Percentiles rank a stretch among this genome's conserved stretches.
Evolutionary conservation across 2,888 invertebrate species (phyloP).

Genomic region (Callyntrura guangdongensis): DNA sequence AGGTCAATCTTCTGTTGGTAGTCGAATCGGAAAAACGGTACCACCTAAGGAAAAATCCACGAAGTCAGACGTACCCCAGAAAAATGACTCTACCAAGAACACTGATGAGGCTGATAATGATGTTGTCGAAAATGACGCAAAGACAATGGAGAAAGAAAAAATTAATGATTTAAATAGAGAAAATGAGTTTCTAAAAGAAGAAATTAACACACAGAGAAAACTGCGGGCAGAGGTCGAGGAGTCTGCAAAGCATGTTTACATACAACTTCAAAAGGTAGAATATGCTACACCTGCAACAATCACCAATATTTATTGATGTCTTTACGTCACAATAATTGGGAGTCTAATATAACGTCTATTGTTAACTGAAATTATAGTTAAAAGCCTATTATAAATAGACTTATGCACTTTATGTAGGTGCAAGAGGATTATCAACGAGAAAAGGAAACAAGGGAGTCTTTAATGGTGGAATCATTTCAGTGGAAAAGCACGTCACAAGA

Average conservation of each 20-base stretch:
- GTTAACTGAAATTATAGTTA: too few relatives aligned
- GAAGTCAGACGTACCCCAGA: neutral
- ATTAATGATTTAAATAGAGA: constrained; percentile 1
- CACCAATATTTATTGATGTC: neutral
- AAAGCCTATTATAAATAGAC: neutral
- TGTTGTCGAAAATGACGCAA: neutral
- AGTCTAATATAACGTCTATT: neutral
- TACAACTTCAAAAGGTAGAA: constrained; percentile 78
- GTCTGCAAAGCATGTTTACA: constrained; percentile 75
- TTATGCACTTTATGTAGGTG: constrained; percentile 28
- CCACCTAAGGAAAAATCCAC: too few relatives aligned
- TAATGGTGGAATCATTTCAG: constrained; percentile 79
- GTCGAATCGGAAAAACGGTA: neutral
- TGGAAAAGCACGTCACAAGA: constrained; percentile 79
- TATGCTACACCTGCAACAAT: too few relatives aligned
- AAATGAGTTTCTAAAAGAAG: constrained; percentile 32
- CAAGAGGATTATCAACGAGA: constrained; percentile 79
- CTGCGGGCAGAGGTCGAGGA: constrained; percentile 76
- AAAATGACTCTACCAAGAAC: neutral
- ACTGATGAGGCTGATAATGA: neutral
- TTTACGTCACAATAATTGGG: neutral
- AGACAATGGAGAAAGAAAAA: neutral
- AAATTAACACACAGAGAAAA: constrained; percentile 67
- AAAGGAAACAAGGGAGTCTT: constrained; percentile 76
- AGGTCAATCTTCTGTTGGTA: neutral